A percentile compares a stretch with the other conserved stretches of the same genome.
Evolutionary conservation across 2,888 invertebrate species (phyloP).

Genomic region (Apamea epomidion): DNA sequence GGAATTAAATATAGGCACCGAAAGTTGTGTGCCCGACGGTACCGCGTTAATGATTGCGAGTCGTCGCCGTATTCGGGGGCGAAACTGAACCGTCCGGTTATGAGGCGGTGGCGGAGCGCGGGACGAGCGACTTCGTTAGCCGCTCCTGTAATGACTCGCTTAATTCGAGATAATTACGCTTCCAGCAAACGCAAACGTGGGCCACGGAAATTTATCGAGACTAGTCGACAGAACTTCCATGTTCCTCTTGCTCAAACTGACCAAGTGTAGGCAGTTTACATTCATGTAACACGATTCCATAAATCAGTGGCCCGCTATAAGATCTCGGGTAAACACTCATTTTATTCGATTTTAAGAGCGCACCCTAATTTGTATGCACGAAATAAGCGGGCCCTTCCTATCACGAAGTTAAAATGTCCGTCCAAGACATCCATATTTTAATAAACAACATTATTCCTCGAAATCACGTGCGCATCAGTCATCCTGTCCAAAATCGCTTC

Average conservation of each 20-base stretch:
- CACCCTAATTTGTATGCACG: conserved; percentile 84
- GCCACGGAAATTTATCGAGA: conserved; percentile 81
- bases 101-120: conserved; percentile 73
- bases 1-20: conserved; percentile 79
- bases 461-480: conserved; percentile 85
- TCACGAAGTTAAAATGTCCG: conserved; percentile 88
- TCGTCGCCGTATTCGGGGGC: conserved; percentile 77
- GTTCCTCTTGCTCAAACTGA: conserved; percentile 72
- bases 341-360: conserved; percentile 84
- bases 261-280: conserved; percentile 78
- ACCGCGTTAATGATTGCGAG: conserved; percentile 80
- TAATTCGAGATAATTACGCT: conserved; percentile 88
- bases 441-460: conserved; percentile 83
- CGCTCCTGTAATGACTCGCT: conserved; percentile 85
- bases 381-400: conserved; percentile 82
- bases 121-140: conserved; percentile 84
- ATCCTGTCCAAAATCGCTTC: conserved; percentile 87
- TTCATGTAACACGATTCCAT: conserved; percentile 76
- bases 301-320: conserved; percentile 79
- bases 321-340: conserved; percentile 78
- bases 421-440: conserved; percentile 77
- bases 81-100: conserved; percentile 87
- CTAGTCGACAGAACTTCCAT: conserved; percentile 75
- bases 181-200: conserved; percentile 82
- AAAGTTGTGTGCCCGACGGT: conserved; percentile 80